phyloP scores from a whole-genome alignment of 2,113 vertebrate species.

The Muntiacus muntjak region DNA sequence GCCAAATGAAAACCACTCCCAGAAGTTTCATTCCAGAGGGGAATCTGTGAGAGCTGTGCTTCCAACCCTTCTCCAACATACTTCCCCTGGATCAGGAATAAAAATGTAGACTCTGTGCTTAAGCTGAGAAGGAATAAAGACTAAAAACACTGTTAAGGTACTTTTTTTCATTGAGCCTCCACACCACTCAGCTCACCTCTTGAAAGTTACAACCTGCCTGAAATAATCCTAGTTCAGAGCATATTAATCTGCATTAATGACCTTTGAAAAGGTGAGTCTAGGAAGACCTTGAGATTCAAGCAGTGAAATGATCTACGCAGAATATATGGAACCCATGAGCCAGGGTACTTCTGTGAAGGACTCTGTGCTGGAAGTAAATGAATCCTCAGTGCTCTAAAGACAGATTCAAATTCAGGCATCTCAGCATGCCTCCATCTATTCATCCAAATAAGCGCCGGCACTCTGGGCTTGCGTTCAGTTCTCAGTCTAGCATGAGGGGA shows the following conservation, averaged over 20 bases:
- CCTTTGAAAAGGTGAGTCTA: slow-evolving; percentile 17
- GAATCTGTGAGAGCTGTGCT: neutral
- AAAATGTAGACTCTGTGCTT: neutral
- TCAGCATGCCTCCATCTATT: neutral
- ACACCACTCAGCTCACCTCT: neutral
- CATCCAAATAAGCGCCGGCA: slow-evolving; percentile 61
- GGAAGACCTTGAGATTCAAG: slow-evolving; percentile 37
- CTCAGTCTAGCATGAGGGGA: slow-evolving; percentile 45
- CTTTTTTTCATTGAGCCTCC: neutral
- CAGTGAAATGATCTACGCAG: neutral
- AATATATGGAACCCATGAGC: neutral
- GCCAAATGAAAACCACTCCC: neutral
- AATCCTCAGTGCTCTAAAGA: slow-evolving; percentile 41
- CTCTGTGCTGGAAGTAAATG: slow-evolving; percentile 39
- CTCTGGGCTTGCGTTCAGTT: slow-evolving; percentile 58
- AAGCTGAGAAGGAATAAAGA: slow-evolving; percentile 3
- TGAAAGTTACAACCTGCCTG: slow-evolving; percentile 20
- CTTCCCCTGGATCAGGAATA: neutral
- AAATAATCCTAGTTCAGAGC: slow-evolving; percentile 25
- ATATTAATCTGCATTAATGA: slow-evolving; percentile 29
- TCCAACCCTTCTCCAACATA: neutral
- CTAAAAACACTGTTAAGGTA: neutral
- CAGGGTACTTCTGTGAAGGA: slow-evolving; percentile 57
- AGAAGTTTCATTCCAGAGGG: neutral
- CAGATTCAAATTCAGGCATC: slow-evolving; percentile 68